Base-by-base conservation (phyloP, 2,113 vertebrate genomes). In the Peromyscus californicus region DNA sequence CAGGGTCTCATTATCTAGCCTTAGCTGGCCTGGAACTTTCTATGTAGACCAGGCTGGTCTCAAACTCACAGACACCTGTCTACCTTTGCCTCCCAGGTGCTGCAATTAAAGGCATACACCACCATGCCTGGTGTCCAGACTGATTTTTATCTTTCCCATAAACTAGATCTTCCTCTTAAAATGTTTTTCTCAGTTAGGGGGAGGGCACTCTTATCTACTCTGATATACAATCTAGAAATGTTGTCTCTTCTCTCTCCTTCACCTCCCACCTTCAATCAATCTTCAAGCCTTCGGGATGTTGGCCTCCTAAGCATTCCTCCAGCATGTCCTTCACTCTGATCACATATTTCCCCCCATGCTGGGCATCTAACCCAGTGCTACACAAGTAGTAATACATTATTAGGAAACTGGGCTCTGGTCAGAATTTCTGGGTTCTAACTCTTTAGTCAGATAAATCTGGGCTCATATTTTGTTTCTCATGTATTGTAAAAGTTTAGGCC, bases 91-190 rank as follows among this genome's bases (percentile, higher is more conserved):
- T 17, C 13, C 57, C 59, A 63, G 57, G 24, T 84, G n/a, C 57
- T 17, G 7, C 82, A 84, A 84, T 84, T 84, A 84, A 83, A 84
- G n/a, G 82, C 82, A 42, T 29, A 13, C n/a, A 84, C n/a, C 15
- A 84, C n/a, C 24, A 42, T 63, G n/a, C n/a, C 57, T 83, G 80
- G 12, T 61, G 7, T 84, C n/a, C 26, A 95, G 70, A 72, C 45
- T 59, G 70, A 93, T 72, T 63, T 93, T 65, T 80, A 63, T 72
- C 63, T 76, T 85, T 61, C 13, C 54, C 24, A 69, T 93, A 89
- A 96, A 87, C 19, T 48, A 94, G 87, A 10, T 95, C 70, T 89
- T 94, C 63, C 24, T 93, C 57, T 89, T 72, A 17, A 36, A 93
- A 89, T 57, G 1, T 74, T 69, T 96, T 65, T 85, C 88, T 95